These are phyloP conservation scores for Drosophila bunnanda DNA, from an alignment of 2,888 invertebrate genomes.

Conservation along the genomic window DNA sequence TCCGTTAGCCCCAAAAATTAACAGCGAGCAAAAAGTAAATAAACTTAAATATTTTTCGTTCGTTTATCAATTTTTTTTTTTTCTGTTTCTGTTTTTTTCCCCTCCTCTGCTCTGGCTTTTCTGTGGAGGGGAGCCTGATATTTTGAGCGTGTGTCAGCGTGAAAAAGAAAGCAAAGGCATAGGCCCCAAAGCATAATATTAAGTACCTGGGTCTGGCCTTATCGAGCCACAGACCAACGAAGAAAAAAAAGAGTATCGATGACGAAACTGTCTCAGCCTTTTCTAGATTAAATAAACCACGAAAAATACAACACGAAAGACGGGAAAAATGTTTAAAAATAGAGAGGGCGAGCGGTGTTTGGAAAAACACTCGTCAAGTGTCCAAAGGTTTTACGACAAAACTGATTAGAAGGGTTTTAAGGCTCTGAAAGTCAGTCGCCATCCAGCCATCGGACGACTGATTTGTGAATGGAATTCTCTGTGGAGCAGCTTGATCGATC, in stretches of 20 bases:
- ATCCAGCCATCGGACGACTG: constrained; percentile 32
- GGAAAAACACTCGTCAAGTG: constrained; percentile 25
- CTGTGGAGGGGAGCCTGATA: constrained; percentile 27
- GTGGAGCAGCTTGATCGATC: constrained; percentile 32
- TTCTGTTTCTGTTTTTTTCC: background rate
- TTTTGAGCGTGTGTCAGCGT: constrained; percentile 56
- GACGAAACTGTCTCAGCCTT: constrained; percentile 58
- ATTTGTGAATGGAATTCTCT: constrained; percentile 49
- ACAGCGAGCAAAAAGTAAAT: constrained; percentile 57
- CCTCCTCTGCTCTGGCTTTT: background rate
- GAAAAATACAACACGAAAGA: constrained; percentile 5
- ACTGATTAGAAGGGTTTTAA: constrained; percentile 42
- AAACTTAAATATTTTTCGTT: constrained; percentile 53
- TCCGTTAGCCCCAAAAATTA: constrained; percentile 45
- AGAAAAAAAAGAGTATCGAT: constrained; percentile 51
- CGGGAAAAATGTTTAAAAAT: constrained; percentile 38
- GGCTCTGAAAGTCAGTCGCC: constrained; percentile 35
- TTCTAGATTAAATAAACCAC: constrained; percentile 36
- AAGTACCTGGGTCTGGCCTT: constrained; percentile 36
- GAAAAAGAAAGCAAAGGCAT: constrained; percentile 66
- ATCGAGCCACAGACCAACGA: constrained; percentile 22
- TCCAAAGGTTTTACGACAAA: constrained; percentile 43
- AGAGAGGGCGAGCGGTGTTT: constrained; percentile 15
- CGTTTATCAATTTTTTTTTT: constrained; percentile 45
- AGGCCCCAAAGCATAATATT: constrained; percentile 16